phyloP scores from a whole-genome alignment of 2,797 vertebrate genomes.

The Silurus aristotelis region DNA sequence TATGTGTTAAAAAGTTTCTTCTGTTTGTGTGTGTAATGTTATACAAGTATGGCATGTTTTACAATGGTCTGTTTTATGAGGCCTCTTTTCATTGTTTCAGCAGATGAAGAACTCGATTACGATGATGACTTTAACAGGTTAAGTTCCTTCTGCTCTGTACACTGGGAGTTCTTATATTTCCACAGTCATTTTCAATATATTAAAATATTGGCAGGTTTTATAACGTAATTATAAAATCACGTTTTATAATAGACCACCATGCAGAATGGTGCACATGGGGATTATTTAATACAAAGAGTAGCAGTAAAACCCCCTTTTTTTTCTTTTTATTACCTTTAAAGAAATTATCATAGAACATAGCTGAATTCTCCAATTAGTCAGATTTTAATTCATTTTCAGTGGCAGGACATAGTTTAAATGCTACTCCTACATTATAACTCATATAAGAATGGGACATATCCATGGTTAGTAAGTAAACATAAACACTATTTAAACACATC shows the following conservation, averaged over 20 bases:
- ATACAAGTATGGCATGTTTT: neutral
- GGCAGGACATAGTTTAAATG: neutral
- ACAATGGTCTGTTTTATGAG: neutral
- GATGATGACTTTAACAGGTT: slow-evolving; percentile 94
- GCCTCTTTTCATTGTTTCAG: slow-evolving; percentile 41
- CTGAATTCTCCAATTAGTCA: neutral
- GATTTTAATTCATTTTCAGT: neutral
- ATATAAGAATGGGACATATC: neutral
- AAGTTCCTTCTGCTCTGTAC: neutral
- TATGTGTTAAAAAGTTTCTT: neutral
- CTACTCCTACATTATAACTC: too few relatives aligned
- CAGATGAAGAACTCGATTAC: slow-evolving; percentile 88
- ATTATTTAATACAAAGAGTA: neutral
- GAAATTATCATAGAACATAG: neutral
- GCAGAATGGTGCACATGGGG: neutral
- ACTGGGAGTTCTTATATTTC: neutral
- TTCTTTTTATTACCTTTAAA: neutral
- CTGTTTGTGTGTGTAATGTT: neutral
- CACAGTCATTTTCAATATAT: neutral
- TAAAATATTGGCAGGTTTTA: neutral
- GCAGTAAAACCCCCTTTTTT: neutral
- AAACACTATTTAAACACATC: neutral
- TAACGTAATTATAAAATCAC: neutral
- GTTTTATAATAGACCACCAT: neutral
- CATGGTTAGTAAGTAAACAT: neutral